phyloP scores from a whole-genome alignment of 2,888 invertebrate genomes.

The Galeopsomyia nigrocyanea region DNA sequence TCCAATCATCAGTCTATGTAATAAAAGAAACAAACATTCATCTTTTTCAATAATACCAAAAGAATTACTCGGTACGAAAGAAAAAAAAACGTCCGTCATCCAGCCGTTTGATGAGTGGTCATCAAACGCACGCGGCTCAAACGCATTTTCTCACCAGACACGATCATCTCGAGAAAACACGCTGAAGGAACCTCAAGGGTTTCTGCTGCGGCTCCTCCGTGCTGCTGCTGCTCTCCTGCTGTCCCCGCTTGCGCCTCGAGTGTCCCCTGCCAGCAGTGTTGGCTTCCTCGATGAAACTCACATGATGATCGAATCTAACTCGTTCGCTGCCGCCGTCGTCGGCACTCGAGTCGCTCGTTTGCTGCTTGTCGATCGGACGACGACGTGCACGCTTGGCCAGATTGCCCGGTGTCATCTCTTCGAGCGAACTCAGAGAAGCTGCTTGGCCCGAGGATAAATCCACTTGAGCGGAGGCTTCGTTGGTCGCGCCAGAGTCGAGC shows the following conservation, averaged over 20 bases:
- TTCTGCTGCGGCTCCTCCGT: conserved; percentile 49
- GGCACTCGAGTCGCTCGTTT: conserved; percentile 62
- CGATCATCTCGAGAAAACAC: conserved; percentile 46
- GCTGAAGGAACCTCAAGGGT: conserved; percentile 55
- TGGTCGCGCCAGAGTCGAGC: conserved; percentile 64
- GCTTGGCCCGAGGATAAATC: conserved; percentile 66
- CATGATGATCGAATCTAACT: conserved; percentile 77
- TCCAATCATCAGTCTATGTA: no score
- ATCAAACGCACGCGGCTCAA: not conserved
- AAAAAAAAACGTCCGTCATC: no score
- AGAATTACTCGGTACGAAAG: no score
- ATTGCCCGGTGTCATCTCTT: conserved; percentile 67
- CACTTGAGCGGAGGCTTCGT: conserved; percentile 53
- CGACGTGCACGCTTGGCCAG: conserved; percentile 66
- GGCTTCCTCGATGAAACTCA: conserved; percentile 72
- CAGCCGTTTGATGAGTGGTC: no score
- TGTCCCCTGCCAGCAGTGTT: conserved; percentile 56
- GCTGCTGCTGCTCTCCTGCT: not conserved
- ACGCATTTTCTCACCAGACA: conserved; percentile 43
- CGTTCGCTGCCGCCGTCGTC: conserved; percentile 75
- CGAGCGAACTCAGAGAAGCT: conserved; percentile 68
- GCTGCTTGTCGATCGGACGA: conserved; percentile 63
- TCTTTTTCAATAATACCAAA: no score
- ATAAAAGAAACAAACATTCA: no score
- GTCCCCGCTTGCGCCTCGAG: conserved; percentile 52